These are phyloP conservation scores for Dicrurus megarhynchus DNA, from an alignment of 2,113 vertebrate species.

Conservation along the genomic window DNA sequence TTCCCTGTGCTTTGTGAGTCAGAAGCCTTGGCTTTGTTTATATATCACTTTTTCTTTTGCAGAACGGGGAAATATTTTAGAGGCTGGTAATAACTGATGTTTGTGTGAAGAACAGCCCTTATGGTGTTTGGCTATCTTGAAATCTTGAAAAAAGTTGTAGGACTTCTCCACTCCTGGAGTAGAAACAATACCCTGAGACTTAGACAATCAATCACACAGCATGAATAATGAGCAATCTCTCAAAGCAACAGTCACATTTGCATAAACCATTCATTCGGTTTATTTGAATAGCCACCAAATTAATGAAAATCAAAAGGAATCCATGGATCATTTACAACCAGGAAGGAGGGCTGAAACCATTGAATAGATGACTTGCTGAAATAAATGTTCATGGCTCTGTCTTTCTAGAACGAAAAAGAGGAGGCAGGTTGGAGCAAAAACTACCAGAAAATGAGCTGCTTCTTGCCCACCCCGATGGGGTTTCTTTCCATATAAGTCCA, in stretches of 20 bases:
- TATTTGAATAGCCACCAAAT: constrained; percentile 37
- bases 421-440: neutral
- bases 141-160: constrained; percentile 4
- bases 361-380: neutral
- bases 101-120: neutral
- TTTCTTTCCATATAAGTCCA: neutral
- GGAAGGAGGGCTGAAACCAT: neutral
- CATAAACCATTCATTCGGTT: constrained; percentile 41
- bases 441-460: neutral
- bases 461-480: neutral
- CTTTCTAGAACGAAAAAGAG: neutral
- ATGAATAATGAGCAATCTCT: constrained; percentile 38
- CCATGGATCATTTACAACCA: constrained; percentile 29
- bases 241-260: constrained; percentile 37
- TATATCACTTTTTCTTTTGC: neutral
- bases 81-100: neutral
- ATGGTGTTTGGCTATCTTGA: neutral
- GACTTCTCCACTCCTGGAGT: neutral
- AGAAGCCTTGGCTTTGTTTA: neutral
- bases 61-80: neutral
- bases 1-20: neutral
- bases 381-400: neutral
- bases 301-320: constrained; percentile 37
- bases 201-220: constrained; percentile 25
- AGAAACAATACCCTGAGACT: constrained; percentile 25